phyloP scores from a whole-genome alignment of 1,140 invertebrate genomes.

The Apocrypta bakeri region DNA sequence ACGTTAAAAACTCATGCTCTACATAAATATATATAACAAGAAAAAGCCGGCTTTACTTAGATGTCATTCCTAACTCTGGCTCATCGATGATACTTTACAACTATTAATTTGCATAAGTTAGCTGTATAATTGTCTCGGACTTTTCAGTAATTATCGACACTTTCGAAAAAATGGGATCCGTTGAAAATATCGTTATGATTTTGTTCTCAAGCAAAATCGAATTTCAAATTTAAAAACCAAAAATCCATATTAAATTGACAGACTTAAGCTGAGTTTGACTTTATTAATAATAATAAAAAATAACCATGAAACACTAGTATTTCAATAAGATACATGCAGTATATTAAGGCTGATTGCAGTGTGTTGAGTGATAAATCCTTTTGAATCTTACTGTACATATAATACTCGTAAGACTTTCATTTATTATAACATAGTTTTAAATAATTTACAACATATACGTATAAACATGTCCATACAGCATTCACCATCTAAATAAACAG shows the following conservation, averaged over 20 bases:
- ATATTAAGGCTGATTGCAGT: not conserved
- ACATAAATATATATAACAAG: not conserved
- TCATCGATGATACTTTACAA: not conserved
- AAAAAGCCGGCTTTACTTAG: not conserved
- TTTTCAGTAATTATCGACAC: not conserved
- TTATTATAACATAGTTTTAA: conserved; percentile 19
- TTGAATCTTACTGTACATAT: conserved; percentile 32
- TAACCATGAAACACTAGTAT: too few relatives aligned
- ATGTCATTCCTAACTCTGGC: not conserved
- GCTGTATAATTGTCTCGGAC: not conserved
- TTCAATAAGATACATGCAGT: not conserved
- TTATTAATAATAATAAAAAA: not conserved
- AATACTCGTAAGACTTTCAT: conserved; percentile 25
- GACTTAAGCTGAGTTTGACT: too few relatives aligned
- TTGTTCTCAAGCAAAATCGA: not conserved
- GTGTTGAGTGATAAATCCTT: not conserved
- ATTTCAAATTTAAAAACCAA: too few relatives aligned
- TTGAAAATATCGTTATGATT: not conserved
- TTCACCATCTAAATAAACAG: not conserved
- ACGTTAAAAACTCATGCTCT: not conserved
- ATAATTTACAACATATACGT: conserved; percentile 11
- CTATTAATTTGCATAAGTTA: not conserved
- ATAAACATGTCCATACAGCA: not conserved
- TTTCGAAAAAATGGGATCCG: not conserved
- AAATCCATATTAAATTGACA: too few relatives aligned